Evolutionary conservation across 2,113 vertebrate species (phyloP), one percentile per base, ranked within the genome.

Genomic region (Galbula dea): DNA sequence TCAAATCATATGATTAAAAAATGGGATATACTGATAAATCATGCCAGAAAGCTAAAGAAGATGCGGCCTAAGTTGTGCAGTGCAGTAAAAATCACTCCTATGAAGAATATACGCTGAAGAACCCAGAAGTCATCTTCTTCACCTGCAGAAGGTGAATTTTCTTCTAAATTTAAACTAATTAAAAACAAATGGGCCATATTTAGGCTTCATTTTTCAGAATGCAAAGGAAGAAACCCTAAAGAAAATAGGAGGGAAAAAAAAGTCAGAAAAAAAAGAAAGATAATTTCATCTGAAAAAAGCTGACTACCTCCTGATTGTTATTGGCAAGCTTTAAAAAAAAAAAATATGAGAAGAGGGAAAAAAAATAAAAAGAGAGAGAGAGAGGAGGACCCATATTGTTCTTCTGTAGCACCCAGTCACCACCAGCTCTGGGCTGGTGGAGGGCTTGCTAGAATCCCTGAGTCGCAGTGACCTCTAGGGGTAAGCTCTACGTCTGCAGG

Each of bases 401-500:
- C 71, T 24, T 4, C n/a, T 5, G 51, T 51, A 43, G 6, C 32
- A 12, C 7, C 32, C 6, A 9, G 20, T n/a, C 58, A 7, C 29
- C 13, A 6, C 5, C 45, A 7, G 0, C 1, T 4, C 15, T 2
- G 37, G 3, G 39, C 1, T 32, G 52, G 16, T 19, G n/a, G 9
- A 27, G 36, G 66, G 52, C 26, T 24, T 11, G n/a, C 43, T 20
- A 79, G 80, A 97, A 96, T 97, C 88, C 93, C 96, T 87, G 95
- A 85, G 23, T 92, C 80, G 90, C 83, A 97, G 96, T 97, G 98
- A 96, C 98, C 97, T 95, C 98, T 98, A 97, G 96, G 89, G 97
- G 97, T 77, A n/a, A 91, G 8, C 10, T 11, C 4, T 36, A 58
- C 54, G 65, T 9, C 72, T 84, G 97, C 97, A 98, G 83, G 11